Evolutionary conservation across 2,797 vertebrate species (phyloP), one percentile per base, ranked within the genome.

Genomic region (Eutrigla gurnardus): DNA sequence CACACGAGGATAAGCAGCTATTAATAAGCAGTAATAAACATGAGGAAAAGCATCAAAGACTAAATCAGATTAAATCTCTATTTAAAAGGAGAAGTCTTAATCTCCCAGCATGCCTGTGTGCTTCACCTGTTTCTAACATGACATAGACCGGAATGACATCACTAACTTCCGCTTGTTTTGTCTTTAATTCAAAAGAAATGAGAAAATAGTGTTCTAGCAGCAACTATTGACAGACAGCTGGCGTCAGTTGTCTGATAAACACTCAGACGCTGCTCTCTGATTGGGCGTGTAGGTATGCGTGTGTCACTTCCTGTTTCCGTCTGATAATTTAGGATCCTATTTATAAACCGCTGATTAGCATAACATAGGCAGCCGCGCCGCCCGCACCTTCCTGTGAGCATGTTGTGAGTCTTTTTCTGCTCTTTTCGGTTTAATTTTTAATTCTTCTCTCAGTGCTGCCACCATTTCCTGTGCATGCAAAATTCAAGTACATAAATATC

Each of bases 321-420:
- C 86, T 62, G 81, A 86, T 86, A 67, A 89, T 77, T 88, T 52
- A n/a, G 75, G 50, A 42, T 54, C 57, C 86, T 89, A 89, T 87
- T 90, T 89, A 88, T 87, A 91, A 77, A 71, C 36, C 0, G 4
- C 83, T 88, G 87, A 92, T 92, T 90, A 89, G 78, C 88, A 84
- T 85, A 77, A 84, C 77, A 80, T 64, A 50, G 66, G 12, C 33
- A 12, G 64, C 71, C 45, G 2, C 2, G 63, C 53, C 57, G 45
- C 74, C 71, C 39, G 52, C 58, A 32, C 58, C 70, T 80, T 65
- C 76, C 82, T 74, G 73, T 47, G 13, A 18, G 63, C 13, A 42
- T 53, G 71, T 18, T 47, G 10, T 6, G 35, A 53, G 11, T 25
- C 12, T 7, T 57, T 39, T 42, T 12, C 13, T 37, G 11, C 4